Conservation (phyloP, 1,140 invertebrate species). For the Dolichoris vasculosae region DNA sequence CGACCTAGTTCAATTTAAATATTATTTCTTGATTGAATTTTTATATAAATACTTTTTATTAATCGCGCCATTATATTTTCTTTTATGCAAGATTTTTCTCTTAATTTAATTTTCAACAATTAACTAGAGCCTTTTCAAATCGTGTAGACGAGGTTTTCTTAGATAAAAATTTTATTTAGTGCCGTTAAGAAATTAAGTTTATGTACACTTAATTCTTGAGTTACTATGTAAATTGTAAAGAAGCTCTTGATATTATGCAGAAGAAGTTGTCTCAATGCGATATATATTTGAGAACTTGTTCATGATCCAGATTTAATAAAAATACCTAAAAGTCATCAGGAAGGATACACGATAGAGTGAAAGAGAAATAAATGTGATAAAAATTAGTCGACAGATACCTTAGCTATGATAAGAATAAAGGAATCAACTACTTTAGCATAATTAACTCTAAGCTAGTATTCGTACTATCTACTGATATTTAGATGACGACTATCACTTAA, state of each 20-base stretch:
- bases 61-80: background rate
- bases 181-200: background rate
- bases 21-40: background rate
- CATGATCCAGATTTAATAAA: constrained; percentile 5
- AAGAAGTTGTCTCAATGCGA: background rate
- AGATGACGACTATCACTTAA: background rate
- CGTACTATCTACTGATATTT: background rate
- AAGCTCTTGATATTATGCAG: background rate
- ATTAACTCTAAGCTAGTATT: background rate
- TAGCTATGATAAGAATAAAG: background rate
- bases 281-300: constrained; percentile 9
- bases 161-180: background rate
- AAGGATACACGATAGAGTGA: background rate
- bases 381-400: background rate
- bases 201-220: background rate
- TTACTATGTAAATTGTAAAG: background rate
- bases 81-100: background rate
- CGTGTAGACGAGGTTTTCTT: background rate
- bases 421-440: background rate
- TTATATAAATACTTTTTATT: background rate
- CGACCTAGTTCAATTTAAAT: background rate
- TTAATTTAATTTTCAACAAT: background rate
- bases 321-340: background rate
- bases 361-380: background rate
- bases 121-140: background rate